Evolutionary conservation across 2,888 invertebrate genomes (phyloP).

Genomic region (Eilema sororculum): DNA sequence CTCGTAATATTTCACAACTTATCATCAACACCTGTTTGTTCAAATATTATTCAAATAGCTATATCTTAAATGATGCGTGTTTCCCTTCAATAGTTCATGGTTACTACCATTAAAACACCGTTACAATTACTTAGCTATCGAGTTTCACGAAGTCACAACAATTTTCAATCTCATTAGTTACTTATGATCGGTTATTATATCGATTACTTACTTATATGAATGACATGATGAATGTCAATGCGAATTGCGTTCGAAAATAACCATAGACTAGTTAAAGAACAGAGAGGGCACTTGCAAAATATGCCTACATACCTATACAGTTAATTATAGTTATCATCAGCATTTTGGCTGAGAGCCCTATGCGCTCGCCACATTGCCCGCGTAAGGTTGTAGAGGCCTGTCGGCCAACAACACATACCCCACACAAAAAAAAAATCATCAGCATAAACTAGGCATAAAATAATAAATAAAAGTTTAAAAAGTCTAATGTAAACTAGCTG

Average conservation of each 20-base stretch:
- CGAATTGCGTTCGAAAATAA: slow-evolving; percentile 38
- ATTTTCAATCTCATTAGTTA: slow-evolving; percentile 53
- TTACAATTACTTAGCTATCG: slow-evolving; percentile 45
- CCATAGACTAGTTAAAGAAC: slow-evolving; percentile 48
- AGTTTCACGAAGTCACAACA: slow-evolving; percentile 50
- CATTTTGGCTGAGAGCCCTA: too few species aligned
- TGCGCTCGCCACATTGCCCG: too few species aligned
- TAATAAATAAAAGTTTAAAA: too few species aligned
- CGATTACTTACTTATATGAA: slow-evolving; percentile 51
- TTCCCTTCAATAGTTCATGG: slow-evolving; percentile 19
- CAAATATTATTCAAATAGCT: slow-evolving; percentile 19
- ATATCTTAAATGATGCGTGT: slow-evolving; percentile 36
- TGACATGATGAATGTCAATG: slow-evolving; percentile 53
- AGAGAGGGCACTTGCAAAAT: neutral
- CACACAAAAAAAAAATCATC: too few species aligned
- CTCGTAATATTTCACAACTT: slow-evolving; percentile 8
- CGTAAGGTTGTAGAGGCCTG: too few species aligned
- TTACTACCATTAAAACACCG: slow-evolving; percentile 35
- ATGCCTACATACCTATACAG: too few species aligned
- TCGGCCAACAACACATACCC: too few species aligned
- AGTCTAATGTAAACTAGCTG: too few species aligned
- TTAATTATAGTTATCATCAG: too few species aligned
- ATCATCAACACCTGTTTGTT: slow-evolving; percentile 14
- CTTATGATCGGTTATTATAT: slow-evolving; percentile 47
- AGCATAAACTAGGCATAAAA: too few species aligned